Conservation (phyloP, 2,113 vertebrate genomes). For the Smithornis capensis region DNA sequence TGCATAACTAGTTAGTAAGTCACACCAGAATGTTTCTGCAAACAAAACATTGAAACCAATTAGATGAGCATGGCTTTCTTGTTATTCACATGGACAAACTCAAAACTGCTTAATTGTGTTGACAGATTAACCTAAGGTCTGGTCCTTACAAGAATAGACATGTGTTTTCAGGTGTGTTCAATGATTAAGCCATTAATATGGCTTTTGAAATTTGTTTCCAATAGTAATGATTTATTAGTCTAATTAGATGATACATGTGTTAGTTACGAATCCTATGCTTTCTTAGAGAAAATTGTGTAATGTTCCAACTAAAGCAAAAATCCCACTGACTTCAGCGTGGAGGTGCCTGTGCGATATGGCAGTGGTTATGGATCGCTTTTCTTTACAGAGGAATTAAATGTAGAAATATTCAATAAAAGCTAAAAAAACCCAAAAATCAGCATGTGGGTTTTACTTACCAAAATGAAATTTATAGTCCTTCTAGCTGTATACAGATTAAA, state of each 20-base stretch:
- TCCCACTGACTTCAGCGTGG: not conserved
- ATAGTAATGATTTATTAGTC: not conserved
- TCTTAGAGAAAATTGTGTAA: not conserved
- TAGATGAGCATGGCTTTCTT: not conserved
- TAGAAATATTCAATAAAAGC: not conserved
- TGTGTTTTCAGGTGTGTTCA: not conserved
- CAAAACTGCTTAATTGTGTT: not conserved
- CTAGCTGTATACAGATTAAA: not conserved
- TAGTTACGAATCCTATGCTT: not conserved
- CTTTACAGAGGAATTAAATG: not conserved
- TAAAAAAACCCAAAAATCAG: not conserved
- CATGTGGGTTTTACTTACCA: not conserved
- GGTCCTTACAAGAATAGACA: not conserved
- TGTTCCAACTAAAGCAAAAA: not conserved
- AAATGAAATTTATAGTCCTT: not conserved
- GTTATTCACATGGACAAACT: not conserved
- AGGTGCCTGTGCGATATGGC: fast-evolving
- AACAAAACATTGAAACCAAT: not conserved
- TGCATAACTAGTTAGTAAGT: not conserved
- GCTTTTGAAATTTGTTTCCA: not conserved
- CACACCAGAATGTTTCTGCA: not conserved
- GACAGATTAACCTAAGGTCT: not conserved
- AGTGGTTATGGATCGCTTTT: not conserved
- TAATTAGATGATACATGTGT: not conserved
- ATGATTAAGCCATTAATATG: not conserved